A percentile compares a stretch with the other conserved stretches of the same genome.
These are phyloP conservation scores for Cisticola juncidis DNA, from an alignment of 2,113 vertebrate genomes.

Conservation along the genomic window DNA sequence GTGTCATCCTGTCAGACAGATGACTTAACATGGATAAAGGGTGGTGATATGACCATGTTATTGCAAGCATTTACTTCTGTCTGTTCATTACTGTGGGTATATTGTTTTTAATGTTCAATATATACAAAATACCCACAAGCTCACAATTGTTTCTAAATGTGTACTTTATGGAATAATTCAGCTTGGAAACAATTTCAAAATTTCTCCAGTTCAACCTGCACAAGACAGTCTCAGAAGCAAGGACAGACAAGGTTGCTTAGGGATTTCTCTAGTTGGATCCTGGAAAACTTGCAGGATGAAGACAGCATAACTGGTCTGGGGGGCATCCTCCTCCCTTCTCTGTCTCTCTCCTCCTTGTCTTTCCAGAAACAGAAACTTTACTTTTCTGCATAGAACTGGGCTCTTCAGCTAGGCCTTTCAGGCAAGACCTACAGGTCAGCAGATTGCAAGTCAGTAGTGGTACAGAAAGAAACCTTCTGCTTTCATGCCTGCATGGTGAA, in stretches of 20 bases:
- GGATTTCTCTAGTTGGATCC: not conserved
- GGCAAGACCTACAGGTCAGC: not conserved
- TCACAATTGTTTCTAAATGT: not conserved
- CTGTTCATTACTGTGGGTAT: not conserved
- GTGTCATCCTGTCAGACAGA: slow-evolving; percentile 46
- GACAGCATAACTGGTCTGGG: not conserved
- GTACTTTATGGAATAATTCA: not conserved
- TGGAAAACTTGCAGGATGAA: not conserved
- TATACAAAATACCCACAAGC: not conserved
- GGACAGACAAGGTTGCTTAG: not conserved
- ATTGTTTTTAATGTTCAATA: not conserved
- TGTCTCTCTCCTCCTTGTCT: not conserved
- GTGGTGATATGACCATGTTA: not conserved
- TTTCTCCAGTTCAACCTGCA: not conserved
- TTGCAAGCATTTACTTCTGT: slow-evolving; percentile 19
- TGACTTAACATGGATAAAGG: slow-evolving; percentile 24
- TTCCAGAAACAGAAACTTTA: not conserved
- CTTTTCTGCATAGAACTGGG: not conserved
- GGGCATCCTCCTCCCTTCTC: not conserved
- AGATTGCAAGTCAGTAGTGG: not conserved
- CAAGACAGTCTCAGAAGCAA: not conserved
- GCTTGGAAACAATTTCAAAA: not conserved
- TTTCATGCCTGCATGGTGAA: not conserved
- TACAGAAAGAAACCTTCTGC: not conserved
- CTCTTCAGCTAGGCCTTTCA: not conserved